These are phyloP conservation scores for Semicossyphus pulcher DNA, from an alignment of 2,113 vertebrate genomes.

Conservation along the genomic window DNA sequence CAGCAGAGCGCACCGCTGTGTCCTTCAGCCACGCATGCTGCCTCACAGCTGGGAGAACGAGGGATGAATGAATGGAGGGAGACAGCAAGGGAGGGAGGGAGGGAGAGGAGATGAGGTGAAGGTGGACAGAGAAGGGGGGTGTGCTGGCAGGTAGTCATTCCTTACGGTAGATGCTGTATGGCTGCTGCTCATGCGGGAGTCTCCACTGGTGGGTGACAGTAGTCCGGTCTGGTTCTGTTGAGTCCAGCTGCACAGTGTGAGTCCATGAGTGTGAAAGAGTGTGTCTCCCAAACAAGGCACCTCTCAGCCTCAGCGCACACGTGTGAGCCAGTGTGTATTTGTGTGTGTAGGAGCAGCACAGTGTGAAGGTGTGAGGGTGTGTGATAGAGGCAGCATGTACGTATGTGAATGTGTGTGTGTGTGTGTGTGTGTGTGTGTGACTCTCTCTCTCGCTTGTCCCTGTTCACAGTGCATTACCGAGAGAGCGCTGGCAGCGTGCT, in stretches of 20 bases:
- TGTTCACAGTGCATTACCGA: conserved; percentile 76
- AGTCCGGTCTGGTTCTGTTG: conserved; percentile 50
- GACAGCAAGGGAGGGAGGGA: conserved; percentile 22
- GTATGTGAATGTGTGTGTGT: conserved; percentile 55
- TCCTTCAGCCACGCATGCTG: conserved; percentile 79
- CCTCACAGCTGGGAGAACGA: conserved; percentile 67
- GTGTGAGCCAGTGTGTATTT: conserved; percentile 42
- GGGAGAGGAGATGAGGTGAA: conserved; percentile 21
- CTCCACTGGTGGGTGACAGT: conserved; percentile 59
- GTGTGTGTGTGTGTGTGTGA: conserved; percentile 53
- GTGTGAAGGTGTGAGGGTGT: conserved; percentile 57
- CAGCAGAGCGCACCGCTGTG: conserved; percentile 70
- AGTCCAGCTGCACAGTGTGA: conserved; percentile 44
- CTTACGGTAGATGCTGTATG: conserved; percentile 49
- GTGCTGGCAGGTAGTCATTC: conserved; percentile 56
- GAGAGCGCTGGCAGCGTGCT: conserved; percentile 71
- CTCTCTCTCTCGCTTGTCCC: conserved; percentile 57
- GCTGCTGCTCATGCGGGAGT: conserved; percentile 28
- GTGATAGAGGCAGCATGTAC: conserved; percentile 43
- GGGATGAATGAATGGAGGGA: conserved; percentile 73
- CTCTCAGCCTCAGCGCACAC: conserved; percentile 43
- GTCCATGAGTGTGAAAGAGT: conserved; percentile 25
- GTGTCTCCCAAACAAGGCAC: conserved; percentile 21
- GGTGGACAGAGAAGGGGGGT: background rate
- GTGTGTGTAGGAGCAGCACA: conserved; percentile 28